Conservation (phyloP, 2,888 invertebrate species). For the Rhagophthalmus giganteus region DNA sequence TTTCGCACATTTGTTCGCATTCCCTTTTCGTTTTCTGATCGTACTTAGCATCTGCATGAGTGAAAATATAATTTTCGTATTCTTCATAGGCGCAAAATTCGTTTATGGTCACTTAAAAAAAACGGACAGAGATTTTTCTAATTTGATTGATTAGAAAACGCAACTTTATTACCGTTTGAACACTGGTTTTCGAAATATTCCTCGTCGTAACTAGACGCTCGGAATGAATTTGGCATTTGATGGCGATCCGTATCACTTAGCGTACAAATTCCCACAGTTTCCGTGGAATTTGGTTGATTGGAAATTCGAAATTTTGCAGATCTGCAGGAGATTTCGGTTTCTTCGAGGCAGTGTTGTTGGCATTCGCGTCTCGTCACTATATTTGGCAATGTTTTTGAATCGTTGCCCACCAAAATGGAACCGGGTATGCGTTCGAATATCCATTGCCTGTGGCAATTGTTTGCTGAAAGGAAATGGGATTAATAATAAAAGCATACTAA, state of each 20-base stretch:
- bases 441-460: constrained; percentile 61
- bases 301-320: constrained; percentile 59
- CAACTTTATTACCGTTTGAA: constrained; percentile 53
- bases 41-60: constrained; percentile 63
- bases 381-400: constrained; percentile 62
- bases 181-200: constrained; percentile 87
- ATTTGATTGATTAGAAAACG: too few species aligned
- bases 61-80: constrained; percentile 69
- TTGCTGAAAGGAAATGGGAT: neutral
- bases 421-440: constrained; percentile 75
- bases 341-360: constrained; percentile 64
- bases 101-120: constrained; percentile 55
- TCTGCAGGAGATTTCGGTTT: constrained; percentile 59
- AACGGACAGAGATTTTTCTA: too few species aligned
- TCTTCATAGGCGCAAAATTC: constrained; percentile 78
- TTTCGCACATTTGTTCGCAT: constrained; percentile 64
- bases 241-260: constrained; percentile 75
- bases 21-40: constrained; percentile 59
- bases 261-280: constrained; percentile 65
- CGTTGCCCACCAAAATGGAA: constrained; percentile 70
- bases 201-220: constrained; percentile 73
- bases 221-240: constrained; percentile 75
- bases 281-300: constrained; percentile 24
- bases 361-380: constrained; percentile 69
- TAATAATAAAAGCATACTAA: neutral